A percentile compares a stretch with the other conserved stretches of the same genome.
Conservation (phyloP, 2,797 vertebrate species). For the Bovichtus variegatus region DNA sequence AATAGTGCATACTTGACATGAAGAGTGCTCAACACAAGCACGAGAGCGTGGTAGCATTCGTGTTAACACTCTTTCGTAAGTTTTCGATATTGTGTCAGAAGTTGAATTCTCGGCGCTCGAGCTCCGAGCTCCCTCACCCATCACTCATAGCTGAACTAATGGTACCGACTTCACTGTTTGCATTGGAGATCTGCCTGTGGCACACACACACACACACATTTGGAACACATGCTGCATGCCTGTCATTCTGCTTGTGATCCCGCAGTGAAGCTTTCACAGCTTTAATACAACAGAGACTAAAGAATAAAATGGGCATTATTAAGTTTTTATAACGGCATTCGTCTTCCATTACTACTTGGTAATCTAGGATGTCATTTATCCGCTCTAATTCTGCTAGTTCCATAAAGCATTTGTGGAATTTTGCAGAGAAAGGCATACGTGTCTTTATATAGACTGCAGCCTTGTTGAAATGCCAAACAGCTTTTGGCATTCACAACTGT, state of each 20-base stretch:
- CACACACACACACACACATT: conserved; percentile 58
- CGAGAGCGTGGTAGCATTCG: too few relatives aligned
- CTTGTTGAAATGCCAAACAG: conserved; percentile 71
- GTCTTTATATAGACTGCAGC: conserved; percentile 70
- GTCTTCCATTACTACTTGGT: conserved; percentile 10
- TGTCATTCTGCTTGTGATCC: conserved; percentile 71
- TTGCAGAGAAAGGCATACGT: conserved; percentile 68
- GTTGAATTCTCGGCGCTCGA: conserved; percentile 38
- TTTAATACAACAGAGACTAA: conserved; percentile 3
- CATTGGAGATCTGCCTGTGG: conserved; percentile 56
- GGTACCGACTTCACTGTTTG: conserved; percentile 62
- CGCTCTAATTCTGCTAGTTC: conserved; percentile 37
- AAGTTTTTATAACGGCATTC: neutral
- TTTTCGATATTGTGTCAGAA: conserved; percentile 7
- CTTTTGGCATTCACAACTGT: conserved; percentile 78
- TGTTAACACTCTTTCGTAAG: neutral
- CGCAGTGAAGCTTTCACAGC: conserved; percentile 40
- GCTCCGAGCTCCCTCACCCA: conserved; percentile 14
- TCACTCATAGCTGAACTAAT: conserved; percentile 64
- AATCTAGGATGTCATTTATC: conserved; percentile 30
- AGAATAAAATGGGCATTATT: neutral
- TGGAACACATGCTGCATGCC: conserved; percentile 72
- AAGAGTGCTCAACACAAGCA: conserved; percentile 2
- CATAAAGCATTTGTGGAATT: conserved; percentile 69
- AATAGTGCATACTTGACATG: conserved; percentile 2